phyloP scores from a whole-genome alignment of 1,140 invertebrate genomes.

The Drosophila saltans region DNA sequence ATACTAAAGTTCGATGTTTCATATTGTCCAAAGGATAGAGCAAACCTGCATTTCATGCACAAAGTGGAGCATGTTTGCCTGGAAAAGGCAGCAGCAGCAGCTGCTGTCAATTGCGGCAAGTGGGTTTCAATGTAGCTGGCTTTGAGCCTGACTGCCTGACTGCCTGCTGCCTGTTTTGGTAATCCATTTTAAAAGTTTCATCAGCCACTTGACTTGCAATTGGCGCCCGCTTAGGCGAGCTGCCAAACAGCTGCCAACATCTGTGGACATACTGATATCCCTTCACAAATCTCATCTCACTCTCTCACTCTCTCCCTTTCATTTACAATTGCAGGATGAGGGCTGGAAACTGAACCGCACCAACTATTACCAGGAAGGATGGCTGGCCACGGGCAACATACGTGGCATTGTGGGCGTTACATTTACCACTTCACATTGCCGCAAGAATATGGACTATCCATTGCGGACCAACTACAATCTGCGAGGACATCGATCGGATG shows the following conservation, averaged over 20 bases:
- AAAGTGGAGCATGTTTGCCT: slow-evolving; percentile 51
- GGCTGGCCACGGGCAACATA: slow-evolving; percentile 97
- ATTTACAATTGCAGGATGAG: slow-evolving; percentile 87
- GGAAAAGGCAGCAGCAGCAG: slow-evolving; percentile 1
- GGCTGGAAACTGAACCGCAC: slow-evolving; percentile 96
- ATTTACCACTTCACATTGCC: slow-evolving; percentile 96
- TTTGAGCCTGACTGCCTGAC: slow-evolving; percentile 6
- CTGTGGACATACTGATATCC: slow-evolving; percentile 32
- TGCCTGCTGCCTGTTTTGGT: slow-evolving; percentile 24
- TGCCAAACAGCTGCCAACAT: slow-evolving; percentile 50
- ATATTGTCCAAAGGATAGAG: not conserved
- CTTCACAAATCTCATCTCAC: slow-evolving; percentile 12
- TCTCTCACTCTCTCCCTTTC: not conserved
- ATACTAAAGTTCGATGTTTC: no score
- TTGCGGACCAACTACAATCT: slow-evolving; percentile 98
- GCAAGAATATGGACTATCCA: slow-evolving; percentile 91
- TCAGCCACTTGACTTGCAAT: slow-evolving; percentile 63
- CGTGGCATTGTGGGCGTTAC: slow-evolving; percentile 97
- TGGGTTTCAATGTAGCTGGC: slow-evolving; percentile 23
- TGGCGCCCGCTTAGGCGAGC: slow-evolving; percentile 58
- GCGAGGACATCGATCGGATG: slow-evolving; percentile 97
- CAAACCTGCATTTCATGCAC: slow-evolving; percentile 4
- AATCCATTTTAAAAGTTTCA: slow-evolving; percentile 57
- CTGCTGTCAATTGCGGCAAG: slow-evolving; percentile 28
- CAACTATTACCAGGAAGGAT: slow-evolving; percentile 99